These are phyloP conservation scores for Loriculus beryllinus DNA, from an alignment of 2,797 vertebrate genomes.

Conservation along the genomic window DNA sequence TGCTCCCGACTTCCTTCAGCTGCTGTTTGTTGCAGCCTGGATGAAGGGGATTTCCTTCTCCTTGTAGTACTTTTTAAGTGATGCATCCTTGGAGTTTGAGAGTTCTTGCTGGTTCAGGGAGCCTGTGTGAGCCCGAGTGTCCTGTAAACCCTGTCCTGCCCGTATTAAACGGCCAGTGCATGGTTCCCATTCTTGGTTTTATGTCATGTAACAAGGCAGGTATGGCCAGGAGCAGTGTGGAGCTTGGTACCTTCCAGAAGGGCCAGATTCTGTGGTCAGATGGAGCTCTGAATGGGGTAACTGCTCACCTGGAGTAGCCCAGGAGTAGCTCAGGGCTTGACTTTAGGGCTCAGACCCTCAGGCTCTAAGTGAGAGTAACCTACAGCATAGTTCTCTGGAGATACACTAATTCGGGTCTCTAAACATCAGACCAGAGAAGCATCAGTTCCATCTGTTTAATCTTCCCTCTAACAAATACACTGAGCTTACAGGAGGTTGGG, in stretches of 20 bases:
- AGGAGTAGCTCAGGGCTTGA: background rate
- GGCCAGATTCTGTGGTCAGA: background rate
- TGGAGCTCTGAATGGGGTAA: background rate
- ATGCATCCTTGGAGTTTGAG: too few relatives aligned
- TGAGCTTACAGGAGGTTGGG: background rate
- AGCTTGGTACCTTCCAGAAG: background rate
- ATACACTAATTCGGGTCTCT: accelerated
- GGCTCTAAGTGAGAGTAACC: background rate
- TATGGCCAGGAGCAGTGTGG: background rate
- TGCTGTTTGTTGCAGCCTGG: background rate
- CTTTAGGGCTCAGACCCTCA: background rate
- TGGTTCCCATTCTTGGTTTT: background rate
- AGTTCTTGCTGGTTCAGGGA: background rate
- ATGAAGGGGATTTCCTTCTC: background rate
- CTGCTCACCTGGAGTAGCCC: background rate
- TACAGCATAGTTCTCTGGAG: accelerated
- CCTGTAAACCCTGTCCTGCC: background rate
- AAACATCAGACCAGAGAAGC: background rate
- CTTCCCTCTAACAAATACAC: background rate
- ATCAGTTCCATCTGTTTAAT: background rate
- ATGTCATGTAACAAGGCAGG: background rate
- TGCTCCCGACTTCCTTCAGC: background rate
- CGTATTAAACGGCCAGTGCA: background rate
- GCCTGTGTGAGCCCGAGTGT: background rate
- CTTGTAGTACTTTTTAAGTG: background rate